Conservation (phyloP, 2,113 vertebrate species). For the Siphamia tubifer region DNA sequence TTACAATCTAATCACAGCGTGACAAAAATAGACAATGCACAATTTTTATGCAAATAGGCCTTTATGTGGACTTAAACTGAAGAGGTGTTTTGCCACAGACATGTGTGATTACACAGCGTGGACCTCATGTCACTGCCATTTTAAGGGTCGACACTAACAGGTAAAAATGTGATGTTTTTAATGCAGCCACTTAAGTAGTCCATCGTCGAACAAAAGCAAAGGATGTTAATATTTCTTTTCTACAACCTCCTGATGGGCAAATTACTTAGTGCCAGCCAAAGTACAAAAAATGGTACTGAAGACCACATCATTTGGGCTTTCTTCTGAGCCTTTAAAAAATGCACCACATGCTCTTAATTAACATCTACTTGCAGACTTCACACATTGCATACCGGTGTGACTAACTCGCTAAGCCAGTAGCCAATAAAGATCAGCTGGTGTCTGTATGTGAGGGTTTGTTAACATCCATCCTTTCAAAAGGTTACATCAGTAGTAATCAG, state of each 20-base stretch:
- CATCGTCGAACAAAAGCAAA: background rate
- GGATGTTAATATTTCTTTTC: background rate
- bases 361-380: conserved; percentile 15
- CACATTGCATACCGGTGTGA: conserved; percentile 7
- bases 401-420: conserved; percentile 5
- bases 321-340: background rate
- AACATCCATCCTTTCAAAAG: conserved; percentile 28
- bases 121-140: background rate
- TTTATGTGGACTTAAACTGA: background rate
- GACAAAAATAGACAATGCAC: background rate
- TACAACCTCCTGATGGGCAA: background rate
- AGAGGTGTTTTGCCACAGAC: background rate
- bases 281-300: conserved; percentile 20
- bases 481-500: conserved; percentile 58
- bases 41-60: conserved; percentile 22
- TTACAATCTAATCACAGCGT: conserved; percentile 3
- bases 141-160: background rate
- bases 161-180: background rate
- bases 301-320: background rate
- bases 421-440: conserved; percentile 8
- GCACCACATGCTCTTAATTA: conserved; percentile 27
- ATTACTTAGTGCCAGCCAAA: conserved; percentile 7
- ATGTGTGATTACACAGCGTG: background rate
- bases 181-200: background rate
- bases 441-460: background rate